phyloP scores from a whole-genome alignment of 1,140 invertebrate species.

The Acromyrmex echinatior region DNA sequence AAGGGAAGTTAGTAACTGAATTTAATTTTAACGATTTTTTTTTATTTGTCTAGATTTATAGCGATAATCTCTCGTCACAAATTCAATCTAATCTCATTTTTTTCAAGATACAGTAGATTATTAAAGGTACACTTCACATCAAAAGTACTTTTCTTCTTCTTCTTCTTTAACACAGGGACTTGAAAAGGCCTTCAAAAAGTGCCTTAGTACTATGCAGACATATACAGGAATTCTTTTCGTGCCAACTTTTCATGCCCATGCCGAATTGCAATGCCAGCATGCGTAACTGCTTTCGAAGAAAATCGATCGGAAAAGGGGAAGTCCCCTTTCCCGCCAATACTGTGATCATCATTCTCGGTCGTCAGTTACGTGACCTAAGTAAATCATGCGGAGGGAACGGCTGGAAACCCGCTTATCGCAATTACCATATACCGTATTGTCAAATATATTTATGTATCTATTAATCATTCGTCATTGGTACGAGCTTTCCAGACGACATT shows the following conservation, averaged over 20 bases:
- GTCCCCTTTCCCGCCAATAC: not conserved
- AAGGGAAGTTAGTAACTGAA: not conserved
- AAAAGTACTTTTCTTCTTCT: too few species aligned
- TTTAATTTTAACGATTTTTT: not conserved
- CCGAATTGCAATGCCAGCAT: slow-evolving; percentile 17
- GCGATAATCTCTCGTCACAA: not conserved
- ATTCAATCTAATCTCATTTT: not conserved
- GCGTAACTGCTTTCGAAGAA: not conserved
- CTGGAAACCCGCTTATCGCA: slow-evolving; percentile 41
- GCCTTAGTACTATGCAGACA: too few species aligned
- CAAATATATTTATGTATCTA: slow-evolving; percentile 52
- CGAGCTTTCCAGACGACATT: not conserved
- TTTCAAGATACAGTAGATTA: not conserved
- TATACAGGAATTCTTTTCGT: not conserved
- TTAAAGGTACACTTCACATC: not conserved
- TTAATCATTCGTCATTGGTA: slow-evolving; percentile 21
- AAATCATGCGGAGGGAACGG: slow-evolving; percentile 27
- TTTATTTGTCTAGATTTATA: not conserved
- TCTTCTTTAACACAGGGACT: too few species aligned
- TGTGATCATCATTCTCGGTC: not conserved
- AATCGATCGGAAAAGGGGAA: not conserved
- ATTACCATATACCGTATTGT: slow-evolving; percentile 54
- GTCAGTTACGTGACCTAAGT: slow-evolving; percentile 21
- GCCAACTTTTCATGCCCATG: not conserved
- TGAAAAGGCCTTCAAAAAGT: too few species aligned